phyloP scores from a whole-genome alignment of 1,140 invertebrate genomes.

The Drosophila pectinifera region DNA sequence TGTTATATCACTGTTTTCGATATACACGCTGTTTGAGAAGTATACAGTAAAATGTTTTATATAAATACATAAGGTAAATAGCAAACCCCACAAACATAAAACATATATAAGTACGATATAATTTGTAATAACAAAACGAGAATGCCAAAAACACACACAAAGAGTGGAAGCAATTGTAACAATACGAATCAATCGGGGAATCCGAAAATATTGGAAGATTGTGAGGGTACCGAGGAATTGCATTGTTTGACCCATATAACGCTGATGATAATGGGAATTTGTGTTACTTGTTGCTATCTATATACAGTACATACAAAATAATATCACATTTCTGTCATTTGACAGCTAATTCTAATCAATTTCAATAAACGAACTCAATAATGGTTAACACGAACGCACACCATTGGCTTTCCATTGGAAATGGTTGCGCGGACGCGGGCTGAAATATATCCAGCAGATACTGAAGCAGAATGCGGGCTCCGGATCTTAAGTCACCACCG shows the following conservation, averaged over 20 bases:
- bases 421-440: neutral
- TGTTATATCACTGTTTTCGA: constrained; percentile 81
- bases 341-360: constrained; percentile 79
- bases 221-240: constrained; percentile 17
- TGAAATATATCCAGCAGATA: too few species aligned
- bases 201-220: neutral
- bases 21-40: constrained; percentile 58
- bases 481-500: neutral
- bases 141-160: constrained; percentile 43
- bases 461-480: constrained; percentile 19
- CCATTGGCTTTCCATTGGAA: constrained; percentile 16
- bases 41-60: constrained; percentile 46
- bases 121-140: constrained; percentile 34
- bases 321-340: constrained; percentile 64
- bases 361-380: constrained; percentile 71
- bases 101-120: constrained; percentile 33
- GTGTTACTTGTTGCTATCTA: constrained; percentile 79
- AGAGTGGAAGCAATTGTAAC: constrained; percentile 2
- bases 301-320: constrained; percentile 61
- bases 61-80: constrained; percentile 33
- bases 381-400: constrained; percentile 45
- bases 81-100: constrained; percentile 17
- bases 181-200: neutral
- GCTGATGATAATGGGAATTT: constrained; percentile 37
- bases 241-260: constrained; percentile 37